Conservation (phyloP, 2,797 vertebrate species). For the Aplochiton taeniatus region DNA sequence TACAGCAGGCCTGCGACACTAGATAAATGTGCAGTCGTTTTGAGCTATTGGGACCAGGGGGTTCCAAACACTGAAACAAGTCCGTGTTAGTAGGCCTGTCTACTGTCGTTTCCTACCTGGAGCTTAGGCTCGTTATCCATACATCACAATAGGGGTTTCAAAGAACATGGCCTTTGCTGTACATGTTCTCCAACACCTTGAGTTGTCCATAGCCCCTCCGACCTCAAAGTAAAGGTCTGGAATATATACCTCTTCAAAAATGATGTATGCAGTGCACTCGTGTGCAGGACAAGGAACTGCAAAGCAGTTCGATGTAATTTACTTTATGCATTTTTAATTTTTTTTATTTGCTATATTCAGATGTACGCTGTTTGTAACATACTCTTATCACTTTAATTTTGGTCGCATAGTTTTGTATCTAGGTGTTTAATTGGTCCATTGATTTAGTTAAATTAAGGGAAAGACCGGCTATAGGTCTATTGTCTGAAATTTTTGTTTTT, state of each 20-base stretch:
- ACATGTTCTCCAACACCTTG: too few relatives aligned
- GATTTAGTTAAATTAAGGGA: constrained; percentile 45
- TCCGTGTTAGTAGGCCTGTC: background rate
- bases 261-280: constrained; percentile 1
- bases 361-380: background rate
- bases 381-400: constrained; percentile 13
- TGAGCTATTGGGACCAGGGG: background rate
- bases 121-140: too few relatives aligned
- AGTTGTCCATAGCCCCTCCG: too few relatives aligned
- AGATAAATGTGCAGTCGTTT: background rate
- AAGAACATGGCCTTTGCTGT: too few relatives aligned
- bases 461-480: constrained; percentile 21
- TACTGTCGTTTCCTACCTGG: background rate
- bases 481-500: constrained; percentile 28
- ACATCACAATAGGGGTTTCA: too few relatives aligned
- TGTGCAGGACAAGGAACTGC: background rate
- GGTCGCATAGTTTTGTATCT: constrained; percentile 17
- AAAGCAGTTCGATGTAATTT: background rate
- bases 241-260: background rate
- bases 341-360: constrained; percentile 14
- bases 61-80: constrained; percentile 1
- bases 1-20: background rate
- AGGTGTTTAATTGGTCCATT: constrained; percentile 22
- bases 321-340: background rate
- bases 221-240: too few relatives aligned